Evolutionary conservation across 2,797 vertebrate species (phyloP), one percentile per base, ranked within the genome.

Genomic region (Rhinatrema bivittatum): DNA sequence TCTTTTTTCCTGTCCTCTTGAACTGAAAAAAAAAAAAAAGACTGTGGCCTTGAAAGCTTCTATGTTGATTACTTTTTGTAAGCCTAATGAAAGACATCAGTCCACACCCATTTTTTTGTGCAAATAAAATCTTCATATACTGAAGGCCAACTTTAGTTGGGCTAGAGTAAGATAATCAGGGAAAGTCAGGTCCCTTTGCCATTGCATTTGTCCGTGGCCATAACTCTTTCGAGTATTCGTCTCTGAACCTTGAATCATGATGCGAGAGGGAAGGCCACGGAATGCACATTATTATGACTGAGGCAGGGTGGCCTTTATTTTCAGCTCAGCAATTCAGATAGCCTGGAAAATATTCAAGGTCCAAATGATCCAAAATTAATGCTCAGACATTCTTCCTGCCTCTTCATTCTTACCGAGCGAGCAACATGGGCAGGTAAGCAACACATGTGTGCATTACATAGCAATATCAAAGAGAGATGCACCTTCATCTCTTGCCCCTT

Each of bases 81-180:
- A 62, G 52, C 38, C 43, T 65, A 70, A 74, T 78, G 69, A 69
- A 72, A 73, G 43, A 39, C 56, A 67, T 53, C 46, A 26, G 50
- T 54, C 56, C 57, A 39, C 23, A 25, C 28, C 25, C 60, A 60
- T 41, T 41, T 66, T 58, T 67, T 76, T 68, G 60, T 62, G 60
- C 63, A 75, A 78, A 59, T 48, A 48, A 73, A 74, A 68, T 71
- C 51, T 62, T 79, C 62, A 26, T 55, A 50, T 56, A 51, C 42
- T 46, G 76, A 84, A 78, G 79, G 76, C 69, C 70, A 69, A 59
- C 69, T 66, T 70, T 68, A 57, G 63, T 56, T 47, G 65, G 71
- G 73, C 70, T n/a, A n/a, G n/a, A n/a, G n/a, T 76, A 65, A 71
- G 68, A 62, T 50, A 74, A 70, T 63, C 59, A 67, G 57, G 34